Evolutionary conservation across 2,888 invertebrate species (phyloP).

Genomic region (Tetheella fluctuosa): DNA sequence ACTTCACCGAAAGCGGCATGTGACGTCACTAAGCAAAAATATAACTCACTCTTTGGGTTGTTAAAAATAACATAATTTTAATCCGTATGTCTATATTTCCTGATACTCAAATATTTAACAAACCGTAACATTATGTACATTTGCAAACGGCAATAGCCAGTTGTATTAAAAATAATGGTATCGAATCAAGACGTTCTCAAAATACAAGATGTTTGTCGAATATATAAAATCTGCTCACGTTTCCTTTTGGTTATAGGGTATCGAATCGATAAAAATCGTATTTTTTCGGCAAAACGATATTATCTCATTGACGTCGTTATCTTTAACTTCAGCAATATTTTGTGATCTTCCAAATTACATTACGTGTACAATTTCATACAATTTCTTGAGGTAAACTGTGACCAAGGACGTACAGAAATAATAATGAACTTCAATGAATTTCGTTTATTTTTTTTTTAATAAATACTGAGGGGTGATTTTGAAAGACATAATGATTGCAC

Average conservation of each 20-base stretch:
- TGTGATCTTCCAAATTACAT: background rate
- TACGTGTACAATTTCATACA: background rate
- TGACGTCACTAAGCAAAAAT: too few relatives aligned
- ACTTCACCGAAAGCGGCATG: too few relatives aligned
- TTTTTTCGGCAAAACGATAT: background rate
- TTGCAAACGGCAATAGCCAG: background rate
- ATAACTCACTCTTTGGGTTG: too few relatives aligned
- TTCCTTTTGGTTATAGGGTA: background rate
- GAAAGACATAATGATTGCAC: too few relatives aligned
- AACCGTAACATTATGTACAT: background rate
- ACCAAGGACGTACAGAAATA: too few relatives aligned
- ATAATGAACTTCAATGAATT: too few relatives aligned
- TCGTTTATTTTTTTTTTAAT: too few relatives aligned
- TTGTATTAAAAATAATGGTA: background rate
- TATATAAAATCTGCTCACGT: background rate
- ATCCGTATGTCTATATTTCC: background rate
- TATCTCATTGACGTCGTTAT: background rate
- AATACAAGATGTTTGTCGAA: background rate
- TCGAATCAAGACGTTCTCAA: background rate
- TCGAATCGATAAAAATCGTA: slow-evolving; percentile 6
- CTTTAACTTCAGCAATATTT: background rate
- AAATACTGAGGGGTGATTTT: too few relatives aligned
- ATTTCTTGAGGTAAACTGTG: too few relatives aligned
- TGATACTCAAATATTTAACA: background rate
- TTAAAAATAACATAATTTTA: too few relatives aligned